phyloP scores from a whole-genome alignment of 2,888 invertebrate genomes.

The Galeopsomyia nigrocyanea region DNA sequence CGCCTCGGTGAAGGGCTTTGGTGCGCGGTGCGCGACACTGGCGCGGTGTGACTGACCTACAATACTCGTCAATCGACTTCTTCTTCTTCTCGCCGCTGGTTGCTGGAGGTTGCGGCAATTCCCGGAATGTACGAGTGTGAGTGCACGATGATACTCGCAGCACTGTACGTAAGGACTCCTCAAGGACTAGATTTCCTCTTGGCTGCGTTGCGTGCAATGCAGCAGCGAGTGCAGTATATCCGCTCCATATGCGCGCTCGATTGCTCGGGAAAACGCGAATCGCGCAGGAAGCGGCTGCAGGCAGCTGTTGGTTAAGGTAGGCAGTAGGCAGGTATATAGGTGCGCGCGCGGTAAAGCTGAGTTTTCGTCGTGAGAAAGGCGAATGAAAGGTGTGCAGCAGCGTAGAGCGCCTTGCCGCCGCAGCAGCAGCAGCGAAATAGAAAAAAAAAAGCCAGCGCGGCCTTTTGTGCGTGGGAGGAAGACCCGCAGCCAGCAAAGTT shows the following conservation, averaged over 20 bases:
- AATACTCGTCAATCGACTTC: constrained; percentile 47
- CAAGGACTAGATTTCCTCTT: constrained; percentile 44
- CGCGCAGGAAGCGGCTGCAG: constrained; percentile 8
- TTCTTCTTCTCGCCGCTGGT: not conserved
- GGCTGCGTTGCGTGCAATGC: constrained; percentile 5
- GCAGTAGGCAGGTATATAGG: not conserved
- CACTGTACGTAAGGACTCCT: constrained; percentile 15
- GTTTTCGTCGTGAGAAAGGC: not conserved
- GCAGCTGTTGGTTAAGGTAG: not conserved
- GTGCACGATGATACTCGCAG: constrained; percentile 8
- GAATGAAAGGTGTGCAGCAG: not conserved
- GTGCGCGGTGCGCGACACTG: constrained; percentile 14
- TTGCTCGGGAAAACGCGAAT: not conserved
- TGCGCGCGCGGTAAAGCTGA: constrained; percentile 21
- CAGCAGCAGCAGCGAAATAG: not conserved
- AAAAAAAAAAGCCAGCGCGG: not conserved
- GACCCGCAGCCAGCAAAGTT: too few species aligned
- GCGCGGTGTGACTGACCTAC: constrained; percentile 44
- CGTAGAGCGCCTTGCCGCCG: not conserved
- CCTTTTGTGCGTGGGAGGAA: constrained; percentile 13
- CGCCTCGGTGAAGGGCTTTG: not conserved
- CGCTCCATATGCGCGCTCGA: constrained; percentile 1
- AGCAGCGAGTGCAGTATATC: not conserved
- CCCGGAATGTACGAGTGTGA: constrained; percentile 37
- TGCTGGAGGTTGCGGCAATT: constrained; percentile 22